These are phyloP conservation scores for Ailuropoda melanoleuca DNA, from an alignment of 2,113 vertebrate genomes.

Conservation along the genomic window DNA sequence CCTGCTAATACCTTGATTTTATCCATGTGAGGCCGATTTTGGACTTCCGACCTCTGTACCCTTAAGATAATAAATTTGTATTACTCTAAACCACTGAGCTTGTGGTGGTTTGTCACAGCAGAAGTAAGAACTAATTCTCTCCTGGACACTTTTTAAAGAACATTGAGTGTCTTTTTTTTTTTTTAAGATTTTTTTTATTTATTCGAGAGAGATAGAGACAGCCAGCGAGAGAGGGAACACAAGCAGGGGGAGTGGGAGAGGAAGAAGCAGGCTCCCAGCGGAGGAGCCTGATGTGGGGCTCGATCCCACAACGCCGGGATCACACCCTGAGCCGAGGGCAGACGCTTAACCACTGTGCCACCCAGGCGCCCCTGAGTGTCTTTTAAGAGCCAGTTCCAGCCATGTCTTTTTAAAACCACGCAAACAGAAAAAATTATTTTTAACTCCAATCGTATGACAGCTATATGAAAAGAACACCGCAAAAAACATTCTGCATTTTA, in stretches of 20 bases:
- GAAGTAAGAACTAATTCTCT: neutral
- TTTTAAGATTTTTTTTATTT: too few species aligned
- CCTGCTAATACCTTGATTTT: neutral
- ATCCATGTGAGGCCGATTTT: neutral
- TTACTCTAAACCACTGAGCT: neutral
- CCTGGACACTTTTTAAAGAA: neutral
- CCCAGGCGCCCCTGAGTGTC: too few species aligned
- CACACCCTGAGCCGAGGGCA: too few species aligned
- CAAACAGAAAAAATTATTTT: neutral
- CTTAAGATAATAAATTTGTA: neutral
- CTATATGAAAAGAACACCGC: neutral
- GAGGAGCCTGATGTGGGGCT: too few species aligned
- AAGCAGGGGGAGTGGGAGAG: too few species aligned
- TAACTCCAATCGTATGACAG: neutral
- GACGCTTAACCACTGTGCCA: too few species aligned
- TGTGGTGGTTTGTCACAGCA: neutral
- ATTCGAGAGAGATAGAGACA: too few species aligned
- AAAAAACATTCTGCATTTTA: neutral
- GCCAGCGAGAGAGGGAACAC: too few species aligned
- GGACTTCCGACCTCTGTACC: neutral
- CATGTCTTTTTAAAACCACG: neutral
- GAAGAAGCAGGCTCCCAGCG: too few species aligned
- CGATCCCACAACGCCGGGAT: too few species aligned
- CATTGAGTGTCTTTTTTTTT: neutral
- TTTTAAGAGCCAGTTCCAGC: neutral